Conservation (phyloP, 2,888 invertebrate genomes). For the Macaria liturata region DNA sequence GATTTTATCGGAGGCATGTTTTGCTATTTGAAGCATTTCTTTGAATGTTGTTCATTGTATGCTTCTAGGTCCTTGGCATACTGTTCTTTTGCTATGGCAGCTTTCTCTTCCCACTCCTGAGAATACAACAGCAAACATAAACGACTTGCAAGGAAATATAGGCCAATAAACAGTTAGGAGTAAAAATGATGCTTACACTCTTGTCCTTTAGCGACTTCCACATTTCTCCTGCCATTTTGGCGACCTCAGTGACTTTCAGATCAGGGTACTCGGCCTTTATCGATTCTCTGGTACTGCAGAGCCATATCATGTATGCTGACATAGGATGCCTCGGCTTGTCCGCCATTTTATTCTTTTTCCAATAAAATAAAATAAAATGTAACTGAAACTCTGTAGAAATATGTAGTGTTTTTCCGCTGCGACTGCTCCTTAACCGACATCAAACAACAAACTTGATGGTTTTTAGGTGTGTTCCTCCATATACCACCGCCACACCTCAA, state of each 20-base stretch:
- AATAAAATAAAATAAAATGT: slow-evolving; percentile 52
- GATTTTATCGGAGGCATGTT: too few species aligned
- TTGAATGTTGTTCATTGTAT: slow-evolving; percentile 83
- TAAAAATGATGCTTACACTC: slow-evolving; percentile 83
- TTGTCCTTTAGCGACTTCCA: slow-evolving; percentile 96
- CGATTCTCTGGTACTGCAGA: slow-evolving; percentile 93
- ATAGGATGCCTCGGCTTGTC: slow-evolving; percentile 97
- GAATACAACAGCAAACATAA: slow-evolving; percentile 11
- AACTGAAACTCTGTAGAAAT: too few species aligned
- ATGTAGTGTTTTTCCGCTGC: too few species aligned
- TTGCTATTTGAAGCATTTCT: too few species aligned
- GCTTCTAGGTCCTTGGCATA: slow-evolving; percentile 95
- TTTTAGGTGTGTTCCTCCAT: too few species aligned
- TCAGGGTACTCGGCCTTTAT: slow-evolving; percentile 97
- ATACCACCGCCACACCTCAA: too few species aligned
- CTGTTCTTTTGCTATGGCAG: slow-evolving; percentile 93
- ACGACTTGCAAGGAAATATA: too few species aligned
- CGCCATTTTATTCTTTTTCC: slow-evolving; percentile 88
- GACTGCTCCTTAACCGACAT: too few species aligned
- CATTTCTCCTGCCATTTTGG: slow-evolving; percentile 97
- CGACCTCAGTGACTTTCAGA: slow-evolving; percentile 95
- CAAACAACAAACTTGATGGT: too few species aligned
- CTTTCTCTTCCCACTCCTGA: slow-evolving; percentile 96
- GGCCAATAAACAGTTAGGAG: not conserved
- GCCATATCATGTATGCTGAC: slow-evolving; percentile 97